These are phyloP conservation scores for Aphidoletes aphidimyza DNA, from an alignment of 2,888 invertebrate genomes.

Conservation along the genomic window DNA sequence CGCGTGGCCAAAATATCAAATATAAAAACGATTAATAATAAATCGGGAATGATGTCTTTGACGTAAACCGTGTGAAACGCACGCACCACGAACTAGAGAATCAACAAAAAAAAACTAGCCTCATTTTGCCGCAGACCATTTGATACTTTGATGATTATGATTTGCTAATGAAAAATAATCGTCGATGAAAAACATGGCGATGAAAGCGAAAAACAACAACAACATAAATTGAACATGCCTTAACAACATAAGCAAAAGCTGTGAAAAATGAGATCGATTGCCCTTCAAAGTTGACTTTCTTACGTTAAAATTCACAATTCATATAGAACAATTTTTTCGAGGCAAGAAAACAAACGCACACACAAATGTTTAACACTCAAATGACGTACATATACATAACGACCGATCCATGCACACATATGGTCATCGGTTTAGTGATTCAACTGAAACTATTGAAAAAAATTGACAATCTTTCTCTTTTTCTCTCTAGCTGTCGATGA, in stretches of 20 bases:
- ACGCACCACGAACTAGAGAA: too few species aligned
- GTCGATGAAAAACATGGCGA: background rate
- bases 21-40: background rate
- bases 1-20: background rate
- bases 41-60: background rate
- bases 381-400: background rate
- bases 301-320: background rate
- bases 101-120: background rate
- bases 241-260: background rate
- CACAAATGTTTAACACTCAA: background rate
- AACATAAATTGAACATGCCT: background rate
- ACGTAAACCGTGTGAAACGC: conserved; percentile 3
- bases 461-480: background rate
- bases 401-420: background rate
- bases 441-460: too few species aligned
- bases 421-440: background rate
- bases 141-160: background rate
- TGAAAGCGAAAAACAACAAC: background rate
- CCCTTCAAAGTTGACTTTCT: background rate
- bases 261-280: background rate
- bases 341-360: too few species aligned
- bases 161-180: conserved; percentile 24
- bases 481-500: background rate
- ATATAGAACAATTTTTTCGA: conserved; percentile 16
- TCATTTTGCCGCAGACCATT: conserved; percentile 6